These are phyloP conservation scores for Disparrhopalites patrizii DNA, from an alignment of 2,888 invertebrate species.

Conservation along the genomic window DNA sequence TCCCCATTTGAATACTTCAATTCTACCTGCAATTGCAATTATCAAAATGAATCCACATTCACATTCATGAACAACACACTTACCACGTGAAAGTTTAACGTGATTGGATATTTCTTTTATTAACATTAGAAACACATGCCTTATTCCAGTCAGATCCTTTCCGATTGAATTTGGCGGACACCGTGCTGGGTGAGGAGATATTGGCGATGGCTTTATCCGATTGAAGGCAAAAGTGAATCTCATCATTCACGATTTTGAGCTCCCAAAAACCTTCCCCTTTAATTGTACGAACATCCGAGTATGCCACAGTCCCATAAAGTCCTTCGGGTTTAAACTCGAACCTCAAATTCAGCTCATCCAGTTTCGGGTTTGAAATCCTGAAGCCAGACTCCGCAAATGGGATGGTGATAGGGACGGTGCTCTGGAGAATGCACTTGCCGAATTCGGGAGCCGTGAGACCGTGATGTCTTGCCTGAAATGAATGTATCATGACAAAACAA, in stretches of 20 bases:
- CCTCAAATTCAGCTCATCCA: constrained; percentile 69
- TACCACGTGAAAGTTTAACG: constrained; percentile 3
- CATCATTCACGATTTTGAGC: constrained; percentile 77
- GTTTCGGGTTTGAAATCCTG: constrained; percentile 76
- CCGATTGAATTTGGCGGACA: constrained; percentile 62
- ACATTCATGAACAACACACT: not conserved
- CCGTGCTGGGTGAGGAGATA: constrained; percentile 61
- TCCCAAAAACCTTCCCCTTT: constrained; percentile 80
- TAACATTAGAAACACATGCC: constrained; percentile 49
- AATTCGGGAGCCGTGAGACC: constrained; percentile 40
- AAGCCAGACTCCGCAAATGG: constrained; percentile 80
- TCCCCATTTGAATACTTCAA: constrained; percentile 71
- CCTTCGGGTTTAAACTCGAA: constrained; percentile 84
- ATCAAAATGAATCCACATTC: not conserved
- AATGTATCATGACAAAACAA: not conserved
- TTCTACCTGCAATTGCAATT: constrained; percentile 55
- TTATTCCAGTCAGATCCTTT: constrained; percentile 77
- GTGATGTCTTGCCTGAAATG: constrained; percentile 36
- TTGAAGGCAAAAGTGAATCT: constrained; percentile 75
- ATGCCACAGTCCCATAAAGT: constrained; percentile 77
- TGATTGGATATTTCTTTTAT: not conserved
- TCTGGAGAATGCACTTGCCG: constrained; percentile 49
- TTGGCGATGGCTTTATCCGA: constrained; percentile 55
- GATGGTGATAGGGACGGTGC: constrained; percentile 84
- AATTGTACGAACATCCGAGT: constrained; percentile 71